phyloP scores from a whole-genome alignment of 2,113 vertebrate genomes.

The Atrichornis clamosus region DNA sequence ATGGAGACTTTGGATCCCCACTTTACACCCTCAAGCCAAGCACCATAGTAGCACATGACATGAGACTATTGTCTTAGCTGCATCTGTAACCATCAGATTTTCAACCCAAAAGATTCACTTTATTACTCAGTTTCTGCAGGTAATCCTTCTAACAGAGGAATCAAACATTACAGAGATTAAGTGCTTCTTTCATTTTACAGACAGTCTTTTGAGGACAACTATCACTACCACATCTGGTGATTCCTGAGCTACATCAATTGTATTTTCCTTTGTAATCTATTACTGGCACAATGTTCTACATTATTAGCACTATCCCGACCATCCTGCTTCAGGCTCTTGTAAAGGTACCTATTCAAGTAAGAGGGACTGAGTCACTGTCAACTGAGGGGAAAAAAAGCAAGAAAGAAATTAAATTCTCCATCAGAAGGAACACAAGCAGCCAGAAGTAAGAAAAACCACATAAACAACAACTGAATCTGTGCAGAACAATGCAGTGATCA shows the following conservation, averaged over 20 bases:
- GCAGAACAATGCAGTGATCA: not conserved
- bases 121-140: not conserved
- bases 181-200: not conserved
- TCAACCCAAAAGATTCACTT: not conserved
- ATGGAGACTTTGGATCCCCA: not conserved
- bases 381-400: not conserved
- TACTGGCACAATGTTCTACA: not conserved
- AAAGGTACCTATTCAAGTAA: not conserved
- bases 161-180: not conserved
- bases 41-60: not conserved
- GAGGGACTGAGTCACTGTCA: not conserved
- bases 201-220: not conserved
- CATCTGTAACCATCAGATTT: not conserved
- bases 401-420: not conserved
- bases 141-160: conserved; percentile 11
- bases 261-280: conserved; percentile 1
- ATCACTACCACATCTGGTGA: not conserved
- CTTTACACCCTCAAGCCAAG: not conserved
- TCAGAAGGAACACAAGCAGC: not conserved
- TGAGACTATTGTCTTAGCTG: not conserved
- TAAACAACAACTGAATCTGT: not conserved
- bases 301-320: not conserved
- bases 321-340: not conserved
- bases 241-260: not conserved
- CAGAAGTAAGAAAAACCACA: not conserved